Conservation (phyloP, 2,113 vertebrate genomes). For the Saguinus midas region DNA sequence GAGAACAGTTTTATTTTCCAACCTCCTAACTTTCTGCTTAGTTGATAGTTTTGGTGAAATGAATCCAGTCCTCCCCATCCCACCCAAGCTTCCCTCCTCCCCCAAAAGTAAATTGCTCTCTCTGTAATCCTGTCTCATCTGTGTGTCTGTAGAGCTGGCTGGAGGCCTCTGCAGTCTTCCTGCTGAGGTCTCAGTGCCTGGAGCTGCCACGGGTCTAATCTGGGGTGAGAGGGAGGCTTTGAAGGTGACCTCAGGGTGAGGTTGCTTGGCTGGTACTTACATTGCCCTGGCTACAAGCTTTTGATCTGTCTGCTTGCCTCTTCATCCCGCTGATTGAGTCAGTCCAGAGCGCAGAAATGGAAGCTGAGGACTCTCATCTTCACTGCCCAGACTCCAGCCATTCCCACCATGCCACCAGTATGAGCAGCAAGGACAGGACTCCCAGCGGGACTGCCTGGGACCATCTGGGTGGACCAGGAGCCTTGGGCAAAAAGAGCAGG, state of each 20-base stretch:
- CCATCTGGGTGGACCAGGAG: neutral
- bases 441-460: neutral
- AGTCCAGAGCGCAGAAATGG: neutral
- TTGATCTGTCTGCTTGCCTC: neutral
- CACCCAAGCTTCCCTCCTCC: neutral
- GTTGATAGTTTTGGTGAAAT: neutral
- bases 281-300: neutral
- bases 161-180: constrained; percentile 11
- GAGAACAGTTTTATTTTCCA: neutral
- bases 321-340: neutral
- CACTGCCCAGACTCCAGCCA: neutral
- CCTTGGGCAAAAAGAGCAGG: neutral
- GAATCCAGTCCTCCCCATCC: neutral
- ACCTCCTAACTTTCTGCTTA: neutral
- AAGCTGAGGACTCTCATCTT: neutral
- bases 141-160: neutral
- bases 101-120: neutral
- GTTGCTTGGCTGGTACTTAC: neutral
- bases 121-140: neutral
- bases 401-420: neutral
- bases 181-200: neutral
- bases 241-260: neutral
- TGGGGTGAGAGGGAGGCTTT: neutral
- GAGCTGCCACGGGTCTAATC: neutral
- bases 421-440: neutral